Conservation (phyloP, 2,888 invertebrate species). For the Calliphora vomitoria region DNA sequence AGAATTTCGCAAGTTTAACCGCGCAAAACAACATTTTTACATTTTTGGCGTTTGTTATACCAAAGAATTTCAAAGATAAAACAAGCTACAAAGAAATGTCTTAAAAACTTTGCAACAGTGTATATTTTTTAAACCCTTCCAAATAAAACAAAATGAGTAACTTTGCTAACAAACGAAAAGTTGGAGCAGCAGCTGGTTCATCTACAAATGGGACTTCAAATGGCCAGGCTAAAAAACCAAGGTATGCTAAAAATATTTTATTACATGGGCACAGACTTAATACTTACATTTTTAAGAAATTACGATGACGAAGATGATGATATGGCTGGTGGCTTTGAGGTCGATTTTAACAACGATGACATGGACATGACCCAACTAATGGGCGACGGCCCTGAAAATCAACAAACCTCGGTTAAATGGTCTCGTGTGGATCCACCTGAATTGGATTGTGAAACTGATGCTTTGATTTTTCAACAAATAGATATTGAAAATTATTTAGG, state of each 20-base stretch:
- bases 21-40: conserved; percentile 17
- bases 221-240: conserved; percentile 77
- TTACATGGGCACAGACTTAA: not conserved
- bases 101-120: not conserved
- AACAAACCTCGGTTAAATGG: conserved; percentile 90
- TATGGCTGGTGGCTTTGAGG: conserved; percentile 82
- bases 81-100: not conserved
- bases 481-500: conserved; percentile 96
- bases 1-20: conserved; percentile 5
- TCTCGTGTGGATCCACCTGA: conserved; percentile 89
- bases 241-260: conserved; percentile 74
- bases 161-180: conserved; percentile 75
- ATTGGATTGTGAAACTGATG: conserved; percentile 88
- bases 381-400: conserved; percentile 89
- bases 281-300: conserved; percentile 75
- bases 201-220: conserved; percentile 50
- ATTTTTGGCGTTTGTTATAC: not conserved
- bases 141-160: conserved; percentile 68
- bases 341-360: conserved; percentile 82
- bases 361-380: conserved; percentile 85
- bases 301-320: conserved; percentile 87
- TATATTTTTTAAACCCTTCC: not conserved
- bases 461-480: conserved; percentile 95
- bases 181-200: not conserved
- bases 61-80: not conserved